phyloP scores from a whole-genome alignment of 2,888 invertebrate genomes.

The Stenichneumon culpator region DNA sequence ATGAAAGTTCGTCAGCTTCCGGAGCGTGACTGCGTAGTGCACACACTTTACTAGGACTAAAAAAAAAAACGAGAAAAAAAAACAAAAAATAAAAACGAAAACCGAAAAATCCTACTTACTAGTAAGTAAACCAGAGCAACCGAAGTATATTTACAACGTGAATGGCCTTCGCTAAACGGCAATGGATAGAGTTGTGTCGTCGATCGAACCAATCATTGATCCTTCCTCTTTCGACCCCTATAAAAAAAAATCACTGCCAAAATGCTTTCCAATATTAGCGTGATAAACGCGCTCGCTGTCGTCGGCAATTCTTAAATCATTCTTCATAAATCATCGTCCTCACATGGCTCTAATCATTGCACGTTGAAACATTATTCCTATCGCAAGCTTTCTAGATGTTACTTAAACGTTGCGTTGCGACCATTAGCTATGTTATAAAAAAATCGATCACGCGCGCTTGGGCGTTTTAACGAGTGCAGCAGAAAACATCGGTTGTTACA shows the following conservation, averaged over 20 bases:
- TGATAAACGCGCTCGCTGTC: neutral
- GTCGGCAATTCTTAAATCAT: conserved; percentile 1
- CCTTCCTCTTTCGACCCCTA: conserved; percentile 26
- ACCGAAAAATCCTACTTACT: conserved; percentile 43
- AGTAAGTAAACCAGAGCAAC: conserved; percentile 59
- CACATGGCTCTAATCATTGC: conserved; percentile 38
- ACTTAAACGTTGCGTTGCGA: conserved; percentile 15
- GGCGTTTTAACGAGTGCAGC: neutral
- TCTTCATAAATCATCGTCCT: conserved; percentile 4
- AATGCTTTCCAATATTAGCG: conserved; percentile 21
- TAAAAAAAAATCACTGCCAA: conserved; percentile 55
- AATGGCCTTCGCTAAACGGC: conserved; percentile 36
- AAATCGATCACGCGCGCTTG: conserved; percentile 1
- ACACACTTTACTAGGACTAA: conserved; percentile 86
- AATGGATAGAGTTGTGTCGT: conserved; percentile 58
- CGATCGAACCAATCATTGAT: conserved; percentile 25
- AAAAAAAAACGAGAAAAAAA: conserved; percentile 64
- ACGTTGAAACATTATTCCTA: conserved; percentile 26
- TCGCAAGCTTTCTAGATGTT: conserved; percentile 31
- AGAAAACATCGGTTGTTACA: conserved; percentile 2
- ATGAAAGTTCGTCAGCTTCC: conserved; percentile 98
- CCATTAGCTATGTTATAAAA: conserved; percentile 7
- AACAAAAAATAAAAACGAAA: conserved; percentile 37
- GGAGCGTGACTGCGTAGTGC: conserved; percentile 90
- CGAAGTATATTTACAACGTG: conserved; percentile 34